Conservation (phyloP, 2,888 invertebrate genomes). For the Trissolcus japonicus region DNA sequence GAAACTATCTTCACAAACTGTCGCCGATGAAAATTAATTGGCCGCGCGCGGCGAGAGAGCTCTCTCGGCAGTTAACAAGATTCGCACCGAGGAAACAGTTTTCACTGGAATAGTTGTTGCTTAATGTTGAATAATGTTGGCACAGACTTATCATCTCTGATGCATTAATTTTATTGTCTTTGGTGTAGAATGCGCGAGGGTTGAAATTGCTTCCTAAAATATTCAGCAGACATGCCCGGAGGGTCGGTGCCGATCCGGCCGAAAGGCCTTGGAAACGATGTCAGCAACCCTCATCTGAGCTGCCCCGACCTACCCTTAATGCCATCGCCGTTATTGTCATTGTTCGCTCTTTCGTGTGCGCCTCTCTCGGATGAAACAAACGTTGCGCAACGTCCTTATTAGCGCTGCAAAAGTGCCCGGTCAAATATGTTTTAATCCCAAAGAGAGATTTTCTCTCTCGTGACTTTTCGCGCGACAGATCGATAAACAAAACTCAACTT, state of each 20-base stretch:
- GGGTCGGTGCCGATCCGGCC: conserved; percentile 67
- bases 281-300: conserved; percentile 49
- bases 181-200: conserved; percentile 61
- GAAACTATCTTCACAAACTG: neutral
- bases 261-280: conserved; percentile 58
- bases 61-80: conserved; percentile 8
- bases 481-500: no score
- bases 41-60: neutral
- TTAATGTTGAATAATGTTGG: conserved; percentile 52
- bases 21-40: conserved; percentile 13
- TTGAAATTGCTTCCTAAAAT: conserved; percentile 72
- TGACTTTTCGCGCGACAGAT: no score
- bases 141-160: conserved; percentile 50
- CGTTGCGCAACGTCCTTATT: conserved; percentile 28
- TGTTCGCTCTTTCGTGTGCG: conserved; percentile 41
- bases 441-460: neutral
- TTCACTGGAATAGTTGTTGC: conserved; percentile 30
- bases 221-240: conserved; percentile 68
- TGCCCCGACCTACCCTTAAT: conserved; percentile 56
- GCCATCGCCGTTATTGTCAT: conserved; percentile 47
- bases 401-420: conserved; percentile 8
- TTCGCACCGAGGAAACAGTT: conserved; percentile 22
- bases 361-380: conserved; percentile 32
- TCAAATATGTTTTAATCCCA: conserved; percentile 24
- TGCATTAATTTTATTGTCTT: conserved; percentile 70